These are phyloP conservation scores for Sarcophaga peregrina DNA, from an alignment of 1,140 invertebrate genomes.

Conservation along the genomic window DNA sequence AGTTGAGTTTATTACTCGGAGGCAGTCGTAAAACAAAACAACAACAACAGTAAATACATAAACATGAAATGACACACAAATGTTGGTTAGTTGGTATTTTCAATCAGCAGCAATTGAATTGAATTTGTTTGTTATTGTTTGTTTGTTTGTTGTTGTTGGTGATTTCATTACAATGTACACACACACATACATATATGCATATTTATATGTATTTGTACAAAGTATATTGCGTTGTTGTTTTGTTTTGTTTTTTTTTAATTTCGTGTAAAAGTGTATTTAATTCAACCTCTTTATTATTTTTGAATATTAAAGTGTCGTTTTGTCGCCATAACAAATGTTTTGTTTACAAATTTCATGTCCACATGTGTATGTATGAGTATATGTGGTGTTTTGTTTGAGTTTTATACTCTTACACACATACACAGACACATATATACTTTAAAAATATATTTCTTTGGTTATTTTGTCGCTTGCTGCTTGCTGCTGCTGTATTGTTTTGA, in stretches of 20 bases:
- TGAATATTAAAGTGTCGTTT: constrained; percentile 7
- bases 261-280: not conserved
- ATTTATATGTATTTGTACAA: not conserved
- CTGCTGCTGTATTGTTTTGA: too few relatives aligned
- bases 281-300: not conserved
- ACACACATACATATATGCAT: too few relatives aligned
- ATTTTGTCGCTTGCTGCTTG: too few relatives aligned
- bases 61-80: not conserved
- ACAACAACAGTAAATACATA: not conserved
- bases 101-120: not conserved
- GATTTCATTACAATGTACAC: too few relatives aligned
- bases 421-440: too few relatives aligned
- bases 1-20: not conserved
- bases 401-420: too few relatives aligned
- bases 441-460: too few relatives aligned
- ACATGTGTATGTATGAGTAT: not conserved
- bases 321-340: not conserved
- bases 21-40: not conserved
- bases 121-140: not conserved
- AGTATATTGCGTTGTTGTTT: not conserved
- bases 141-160: not conserved
- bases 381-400: too few relatives aligned
- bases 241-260: too few relatives aligned
- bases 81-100: not conserved
- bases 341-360: constrained; percentile 1